Evolutionary conservation across 1,140 invertebrate species (phyloP).

Genomic region (Drosophila simulans): DNA sequence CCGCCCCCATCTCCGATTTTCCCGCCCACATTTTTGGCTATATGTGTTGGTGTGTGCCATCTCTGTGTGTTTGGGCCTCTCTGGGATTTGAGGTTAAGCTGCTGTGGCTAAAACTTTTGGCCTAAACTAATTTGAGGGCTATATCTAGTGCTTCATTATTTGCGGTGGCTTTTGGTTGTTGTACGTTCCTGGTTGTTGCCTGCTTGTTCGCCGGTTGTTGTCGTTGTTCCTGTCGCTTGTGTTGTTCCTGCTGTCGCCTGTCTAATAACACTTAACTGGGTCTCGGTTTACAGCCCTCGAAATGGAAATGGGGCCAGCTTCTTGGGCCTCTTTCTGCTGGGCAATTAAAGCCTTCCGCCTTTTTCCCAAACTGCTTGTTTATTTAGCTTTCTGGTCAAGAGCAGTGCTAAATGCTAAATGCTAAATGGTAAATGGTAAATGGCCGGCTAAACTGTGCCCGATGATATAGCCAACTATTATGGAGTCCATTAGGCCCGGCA

Average conservation of each 20-base stretch:
- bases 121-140: constrained; percentile 75
- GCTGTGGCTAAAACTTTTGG: constrained; percentile 81
- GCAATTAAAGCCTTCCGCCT: constrained; percentile 42
- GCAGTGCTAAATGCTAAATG: constrained; percentile 20
- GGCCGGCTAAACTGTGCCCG: constrained; percentile 22
- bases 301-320: constrained; percentile 37
- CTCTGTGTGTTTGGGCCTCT: constrained; percentile 11
- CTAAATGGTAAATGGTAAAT: constrained; percentile 12
- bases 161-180: constrained; percentile 52
- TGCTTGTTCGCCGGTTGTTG: constrained; percentile 14
- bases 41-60: neutral
- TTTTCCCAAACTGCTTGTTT: constrained; percentile 44
- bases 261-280: constrained; percentile 76
- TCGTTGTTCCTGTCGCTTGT: constrained; percentile 18
- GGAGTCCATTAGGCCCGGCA: constrained; percentile 68
- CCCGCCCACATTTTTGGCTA: neutral
- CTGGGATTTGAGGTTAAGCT: constrained; percentile 78
- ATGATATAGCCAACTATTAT: constrained; percentile 69
- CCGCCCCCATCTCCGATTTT: constrained; percentile 4
- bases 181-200: constrained; percentile 1
- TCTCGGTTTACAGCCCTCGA: constrained; percentile 40
- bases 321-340: constrained; percentile 16
- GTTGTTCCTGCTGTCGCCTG: constrained; percentile 58
- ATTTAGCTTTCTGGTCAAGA: constrained; percentile 52
- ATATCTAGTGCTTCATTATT: constrained; percentile 74